Base-by-base conservation (phyloP, 2,797 vertebrate genomes). In the Rhabdophis nuchalis region DNA sequence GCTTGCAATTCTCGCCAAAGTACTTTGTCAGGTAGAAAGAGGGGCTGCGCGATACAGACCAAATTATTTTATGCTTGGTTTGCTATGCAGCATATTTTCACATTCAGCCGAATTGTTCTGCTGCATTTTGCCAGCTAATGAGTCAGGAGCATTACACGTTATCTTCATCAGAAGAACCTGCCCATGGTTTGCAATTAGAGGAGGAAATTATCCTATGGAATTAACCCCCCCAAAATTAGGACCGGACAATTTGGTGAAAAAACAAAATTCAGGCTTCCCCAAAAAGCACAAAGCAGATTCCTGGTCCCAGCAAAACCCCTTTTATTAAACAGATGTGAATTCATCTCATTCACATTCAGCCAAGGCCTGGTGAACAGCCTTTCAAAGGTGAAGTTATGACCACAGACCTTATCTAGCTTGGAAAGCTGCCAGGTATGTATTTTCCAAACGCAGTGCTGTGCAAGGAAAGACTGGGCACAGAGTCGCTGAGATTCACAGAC, bases 41-140 rank as follows among this genome's bases (percentile, higher is more conserved):
- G 93, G 93, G 93, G 93, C 96, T 97, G 72, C 52, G 90, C 94
- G 91, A 93, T 95, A 58, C 88, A 94, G 95, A 96, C 94, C 93
- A 96, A 96, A 96, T 97, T 96, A 97, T 97, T 97, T 96, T 95
- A 97, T 97, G 96, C 86, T 94, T 97, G 95, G 96, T 97, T 97
- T 96, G 95, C 95, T 97, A 90, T 92, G 95, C 87, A 89, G 86
- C 93, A 93, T 94, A 96, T 96, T 96, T 96, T 93, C 96, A 91
- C 56, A 64, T 96, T 97, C 97, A 96, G 91, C 95, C 95, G 87
- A 94, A 93, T 94, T 94, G 93, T 94, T 96, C 93, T 95, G 94
- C 94, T 94, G 90, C 90, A 95, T 97, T 97, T 96, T 95, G 89
- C 93, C 93, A 89, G 95, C 93, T 97, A 96, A 97, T 95, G 95